Conservation (phyloP, 2,888 invertebrate species). For the Polylopha cassiicola region DNA sequence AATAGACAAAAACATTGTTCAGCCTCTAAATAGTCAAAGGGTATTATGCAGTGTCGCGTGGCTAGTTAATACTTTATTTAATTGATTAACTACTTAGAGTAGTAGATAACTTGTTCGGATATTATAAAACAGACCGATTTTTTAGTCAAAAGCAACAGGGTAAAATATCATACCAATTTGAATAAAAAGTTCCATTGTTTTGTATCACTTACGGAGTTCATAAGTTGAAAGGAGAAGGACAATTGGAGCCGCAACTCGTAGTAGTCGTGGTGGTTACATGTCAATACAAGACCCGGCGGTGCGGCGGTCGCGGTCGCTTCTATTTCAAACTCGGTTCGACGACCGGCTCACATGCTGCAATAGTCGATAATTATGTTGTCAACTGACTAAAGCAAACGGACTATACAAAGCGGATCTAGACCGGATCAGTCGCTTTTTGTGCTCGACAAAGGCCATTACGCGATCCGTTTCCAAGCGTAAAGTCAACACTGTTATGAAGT, state of each 20-base stretch:
- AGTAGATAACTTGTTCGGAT: too few relatives aligned
- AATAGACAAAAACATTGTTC: too few relatives aligned
- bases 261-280: constrained; percentile 14
- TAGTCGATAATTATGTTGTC: constrained; percentile 69
- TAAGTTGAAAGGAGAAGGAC: constrained; percentile 3
- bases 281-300: constrained; percentile 18
- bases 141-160: too few relatives aligned
- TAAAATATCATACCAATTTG: too few relatives aligned
- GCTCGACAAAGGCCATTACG: constrained; percentile 69
- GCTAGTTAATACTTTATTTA: too few relatives aligned
- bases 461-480: constrained; percentile 62
- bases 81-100: too few relatives aligned
- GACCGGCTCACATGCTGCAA: constrained; percentile 54
- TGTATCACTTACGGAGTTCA: not conserved
- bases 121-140: too few relatives aligned
- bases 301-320: constrained; percentile 30
- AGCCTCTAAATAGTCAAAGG: too few relatives aligned
- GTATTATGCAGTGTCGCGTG: too few relatives aligned
- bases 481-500: constrained; percentile 73
- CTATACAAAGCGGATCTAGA: constrained; percentile 65
- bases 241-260: constrained; percentile 14
- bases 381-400: constrained; percentile 64
- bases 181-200: too few relatives aligned
- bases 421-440: constrained; percentile 72
- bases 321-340: constrained; percentile 49